Evolutionary conservation across 2,888 invertebrate genomes (phyloP), one percentile per base, ranked within the genome.

Genomic region (Ormyrus labotus): DNA sequence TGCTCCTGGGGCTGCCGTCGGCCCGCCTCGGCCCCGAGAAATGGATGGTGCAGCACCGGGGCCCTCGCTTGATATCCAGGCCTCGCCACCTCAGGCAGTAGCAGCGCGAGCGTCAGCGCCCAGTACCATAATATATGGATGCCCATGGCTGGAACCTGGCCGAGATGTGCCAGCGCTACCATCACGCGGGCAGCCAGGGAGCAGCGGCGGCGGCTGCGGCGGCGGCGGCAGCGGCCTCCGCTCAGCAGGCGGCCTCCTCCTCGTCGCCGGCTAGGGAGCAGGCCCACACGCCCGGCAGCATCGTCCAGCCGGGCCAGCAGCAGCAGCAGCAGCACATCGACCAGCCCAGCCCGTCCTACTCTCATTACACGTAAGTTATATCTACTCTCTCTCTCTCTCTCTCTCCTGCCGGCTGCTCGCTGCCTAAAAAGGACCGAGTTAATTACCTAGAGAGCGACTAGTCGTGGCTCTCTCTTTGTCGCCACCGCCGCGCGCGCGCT

Each of bases 71-170:
- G 60, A 61, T 51, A 65, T 47, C 81, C 50, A 61, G 68, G 75
- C 75, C 63, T 58, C 68, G 53, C 65, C 13, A 60, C 48, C 57
- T 8, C 65, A 85, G 83, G 82, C 84, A 19, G 19, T 51, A 57
- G 60, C 50, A 9, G 19, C 51, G 48, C 68, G 55, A 60, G 57
- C 76, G 64, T 47, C 65, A 55, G 19, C 19, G 19, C 19, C 19
- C 19, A 19, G 19, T 19, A 87, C 88, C 85, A 84, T 88, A 89
- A 90, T 90, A 90, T 90, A 90, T 90, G 90, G 90, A 90, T 89
- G 90, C 90, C 90, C 90, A 90, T 90, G 90, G 90, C 87, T 90
- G 90, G 90, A 90, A 90, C 86, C 90, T 90, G 90, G 90, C 90
- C 90, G 90, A 90, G 86, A 90, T 90, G 90, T 90, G 90, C 89